Evolutionary conservation across 1,140 invertebrate genomes (phyloP).

Genomic region (Acromyrmex heyeri): DNA sequence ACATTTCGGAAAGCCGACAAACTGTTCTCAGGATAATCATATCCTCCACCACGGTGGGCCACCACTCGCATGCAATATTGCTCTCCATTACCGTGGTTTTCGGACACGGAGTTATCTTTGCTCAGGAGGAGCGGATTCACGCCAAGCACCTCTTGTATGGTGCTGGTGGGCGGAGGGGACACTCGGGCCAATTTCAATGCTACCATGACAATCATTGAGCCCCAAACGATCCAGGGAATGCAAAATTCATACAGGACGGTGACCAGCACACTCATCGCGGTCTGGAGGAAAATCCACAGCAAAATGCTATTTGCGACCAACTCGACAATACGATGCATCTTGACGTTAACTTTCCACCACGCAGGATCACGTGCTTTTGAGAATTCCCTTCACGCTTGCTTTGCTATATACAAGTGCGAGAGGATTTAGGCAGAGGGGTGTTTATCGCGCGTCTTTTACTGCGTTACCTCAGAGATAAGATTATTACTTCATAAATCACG

Average conservation of each 20-base stretch:
- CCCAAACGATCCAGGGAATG: constrained; percentile 82
- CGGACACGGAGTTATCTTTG: constrained; percentile 64
- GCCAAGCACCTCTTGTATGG: constrained; percentile 85
- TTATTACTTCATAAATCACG: constrained; percentile 18
- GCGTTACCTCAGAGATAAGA: constrained; percentile 10
- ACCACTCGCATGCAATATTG: constrained; percentile 87
- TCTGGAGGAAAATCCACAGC: constrained; percentile 79
- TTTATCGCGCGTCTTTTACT: background rate
- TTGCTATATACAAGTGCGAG: background rate
- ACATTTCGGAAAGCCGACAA: constrained; percentile 90
- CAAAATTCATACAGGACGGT: constrained; percentile 77
- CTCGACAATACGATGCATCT: constrained; percentile 74
- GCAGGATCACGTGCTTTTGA: background rate
- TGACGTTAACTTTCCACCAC: constrained; percentile 20
- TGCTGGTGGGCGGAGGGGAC: constrained; percentile 78
- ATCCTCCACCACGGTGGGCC: constrained; percentile 90
- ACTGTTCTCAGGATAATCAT: constrained; percentile 92
- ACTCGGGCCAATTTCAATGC: constrained; percentile 76
- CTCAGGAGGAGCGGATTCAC: constrained; percentile 79
- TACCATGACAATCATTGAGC: constrained; percentile 70
- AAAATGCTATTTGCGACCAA: constrained; percentile 74
- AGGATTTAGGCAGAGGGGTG: background rate
- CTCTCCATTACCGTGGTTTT: constrained; percentile 75
- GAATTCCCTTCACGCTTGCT: background rate
- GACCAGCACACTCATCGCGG: constrained; percentile 70